A percentile compares a stretch with the other conserved stretches of the same genome.
Conservation (phyloP, 1,140 invertebrate species). For the Musca vetustissima region DNA sequence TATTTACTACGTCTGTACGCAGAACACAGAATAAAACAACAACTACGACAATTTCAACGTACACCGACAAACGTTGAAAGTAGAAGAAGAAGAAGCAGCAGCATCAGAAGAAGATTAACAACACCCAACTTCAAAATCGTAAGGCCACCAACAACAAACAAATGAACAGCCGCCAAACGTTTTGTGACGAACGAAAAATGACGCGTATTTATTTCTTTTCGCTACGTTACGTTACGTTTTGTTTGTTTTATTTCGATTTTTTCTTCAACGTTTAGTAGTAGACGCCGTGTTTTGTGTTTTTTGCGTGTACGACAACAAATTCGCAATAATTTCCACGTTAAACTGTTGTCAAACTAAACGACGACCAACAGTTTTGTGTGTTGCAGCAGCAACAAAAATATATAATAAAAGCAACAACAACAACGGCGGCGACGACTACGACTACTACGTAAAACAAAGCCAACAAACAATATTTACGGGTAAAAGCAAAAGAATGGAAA, state of each 20-base stretch:
- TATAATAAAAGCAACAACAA: background rate
- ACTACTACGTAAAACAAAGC: background rate
- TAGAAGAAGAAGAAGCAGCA: too few relatives aligned
- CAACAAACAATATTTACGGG: background rate
- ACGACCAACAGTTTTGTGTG: conserved; percentile 40
- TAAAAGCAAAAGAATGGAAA: background rate
- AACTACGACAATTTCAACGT: too few relatives aligned
- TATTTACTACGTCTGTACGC: too few relatives aligned
- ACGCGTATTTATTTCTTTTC: too few relatives aligned
- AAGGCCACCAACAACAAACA: too few relatives aligned
- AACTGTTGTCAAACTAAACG: conserved; percentile 53
- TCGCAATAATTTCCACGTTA: conserved; percentile 56
- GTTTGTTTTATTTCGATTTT: background rate
- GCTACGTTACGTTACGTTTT: too few relatives aligned
- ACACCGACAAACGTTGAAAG: too few relatives aligned
- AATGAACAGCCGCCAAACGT: too few relatives aligned
- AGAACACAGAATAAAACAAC: too few relatives aligned
- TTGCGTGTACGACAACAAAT: conserved; percentile 44
- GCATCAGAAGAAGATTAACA: too few relatives aligned
- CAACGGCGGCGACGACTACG: background rate
- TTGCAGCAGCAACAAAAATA: conserved; percentile 8
- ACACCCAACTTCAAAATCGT: too few relatives aligned
- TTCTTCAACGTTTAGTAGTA: background rate
- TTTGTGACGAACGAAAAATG: too few relatives aligned
- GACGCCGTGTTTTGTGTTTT: background rate